Evolutionary conservation across 2,113 vertebrate genomes (phyloP).

Genomic region (Poeciliopsis prolifica): DNA sequence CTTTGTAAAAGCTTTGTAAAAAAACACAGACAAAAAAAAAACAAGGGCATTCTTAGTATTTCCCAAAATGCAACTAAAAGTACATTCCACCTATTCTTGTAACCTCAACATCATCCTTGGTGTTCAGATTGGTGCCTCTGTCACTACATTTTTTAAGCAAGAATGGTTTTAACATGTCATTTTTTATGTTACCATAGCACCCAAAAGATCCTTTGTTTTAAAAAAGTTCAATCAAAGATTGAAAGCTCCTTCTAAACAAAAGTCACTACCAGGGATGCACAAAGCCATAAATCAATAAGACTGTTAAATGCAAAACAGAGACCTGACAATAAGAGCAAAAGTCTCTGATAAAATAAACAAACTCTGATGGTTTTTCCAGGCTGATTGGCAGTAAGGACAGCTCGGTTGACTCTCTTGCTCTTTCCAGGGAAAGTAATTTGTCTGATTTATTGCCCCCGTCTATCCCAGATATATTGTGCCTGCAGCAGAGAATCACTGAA

Average conservation of each 20-base stretch:
- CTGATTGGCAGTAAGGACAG: slow-evolving; percentile 29
- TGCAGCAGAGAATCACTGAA: slow-evolving; percentile 14
- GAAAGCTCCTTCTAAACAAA: not conserved
- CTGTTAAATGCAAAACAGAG: not conserved
- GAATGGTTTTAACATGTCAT: too few relatives aligned
- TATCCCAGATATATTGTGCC: slow-evolving; percentile 31
- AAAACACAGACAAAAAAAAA: too few relatives aligned
- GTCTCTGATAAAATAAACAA: not conserved
- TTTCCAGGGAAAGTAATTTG: slow-evolving; percentile 55
- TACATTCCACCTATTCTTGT: too few relatives aligned
- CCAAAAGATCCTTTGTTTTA: not conserved
- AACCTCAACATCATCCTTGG: too few relatives aligned
- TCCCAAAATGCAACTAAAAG: too few relatives aligned
- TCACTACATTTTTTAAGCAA: too few relatives aligned
- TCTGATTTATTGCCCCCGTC: slow-evolving; percentile 52
- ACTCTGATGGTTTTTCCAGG: slow-evolving; percentile 11
- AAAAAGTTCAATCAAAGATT: not conserved
- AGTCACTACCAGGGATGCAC: not conserved
- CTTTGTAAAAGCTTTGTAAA: too few relatives aligned
- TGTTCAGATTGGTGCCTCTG: too few relatives aligned
- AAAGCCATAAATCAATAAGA: not conserved
- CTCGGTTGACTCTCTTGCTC: slow-evolving; percentile 44
- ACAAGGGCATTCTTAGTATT: too few relatives aligned
- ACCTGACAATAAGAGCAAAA: not conserved
- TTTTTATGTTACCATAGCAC: not conserved